Evolutionary conservation across 2,797 vertebrate genomes (phyloP), one percentile per base, ranked within the genome.

Genomic region (Leptatherina wallacei): DNA sequence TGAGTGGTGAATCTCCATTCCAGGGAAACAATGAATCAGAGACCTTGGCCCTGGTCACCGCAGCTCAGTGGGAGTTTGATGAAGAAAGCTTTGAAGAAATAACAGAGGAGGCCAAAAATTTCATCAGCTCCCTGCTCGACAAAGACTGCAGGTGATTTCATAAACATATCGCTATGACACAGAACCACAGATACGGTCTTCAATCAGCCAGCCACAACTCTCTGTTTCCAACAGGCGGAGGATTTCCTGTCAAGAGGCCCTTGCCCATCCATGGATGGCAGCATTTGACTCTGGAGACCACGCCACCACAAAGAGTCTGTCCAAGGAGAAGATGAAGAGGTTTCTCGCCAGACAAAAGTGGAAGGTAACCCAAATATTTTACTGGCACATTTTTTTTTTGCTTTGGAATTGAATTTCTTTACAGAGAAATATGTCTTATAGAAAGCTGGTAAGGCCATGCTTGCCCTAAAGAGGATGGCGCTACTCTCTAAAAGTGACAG

Each of bases 1-100:
- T 97, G 71, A 96, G 96, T 0, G 96, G 96, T 0, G 96, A 96
- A 83, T 97, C 96, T 30, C 96, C 96, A 0, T 97, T 97, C 89
- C 96, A 96, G 85, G 96, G 96, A 7, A 88, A 91, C 79, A 95
- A 81, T 0, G 95, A 97, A 58, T n/a, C 86, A 12, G 96, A 97
- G 86, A 97, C 96, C 0, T 78, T 97, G 80, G 92, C 93, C 67
- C 90, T 94, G 58, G 88, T 97, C 75, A 97, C 96, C 0, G 94
- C 95, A 13, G 96, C 94, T 7, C 85, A 65, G 75, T 96, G 95
- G 96, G 95, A 95, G 63, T 97, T 97, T 51, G 94, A 95, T 22
- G 95, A 96, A 36, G 96, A 97, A 69, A 96, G 93, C 58, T 96
- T 97, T 75, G 90, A 89, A 0, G 95, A 96, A 3, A 95, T 97